Base-by-base conservation (phyloP, 1,140 invertebrate species). In the Macrobrachium nipponense region DNA sequence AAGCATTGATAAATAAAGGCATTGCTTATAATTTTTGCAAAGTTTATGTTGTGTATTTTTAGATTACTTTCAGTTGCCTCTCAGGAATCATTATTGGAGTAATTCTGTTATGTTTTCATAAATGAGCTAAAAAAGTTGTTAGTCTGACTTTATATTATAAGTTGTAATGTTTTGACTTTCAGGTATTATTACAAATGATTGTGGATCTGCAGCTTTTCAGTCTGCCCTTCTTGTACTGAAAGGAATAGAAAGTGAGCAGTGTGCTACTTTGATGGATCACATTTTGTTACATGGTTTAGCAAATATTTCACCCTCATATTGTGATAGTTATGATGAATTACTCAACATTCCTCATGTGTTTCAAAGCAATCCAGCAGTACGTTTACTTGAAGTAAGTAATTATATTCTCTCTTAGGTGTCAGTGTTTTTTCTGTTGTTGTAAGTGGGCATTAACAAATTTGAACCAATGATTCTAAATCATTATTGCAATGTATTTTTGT, bases 271-370 rank as follows among this genome's bases (percentile, higher is more conserved):
- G 20, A 77, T 78, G 23, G 18, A 18, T 59, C 83, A 88, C 64
- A 58, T 94, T n/a, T 94, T 95, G 90, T 88, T 92, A 43, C 92
- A 92, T 5, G 93, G 93, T 89, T 91, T 93, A 66, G 14, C 66
- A n/a, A 78, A 36, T 20, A 58, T 86, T 14, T 23, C 59, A 18
- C 43, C 68, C 12, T 75, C 18, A 10, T 80, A 80, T 17, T 11
- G 14, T 8, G 64, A 79, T 36, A 10, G 59, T 3, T 2, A 14
- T 59, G 62, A 84, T 4, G 82, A 78, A 58, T 17, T n/a, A 10
- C 10, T 20, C 59, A 36, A 61, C 27, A 17, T 85, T 17, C 82
- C 82, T 79, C 62, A 27, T 23, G 7, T 85, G 5, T 85, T 85
- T 76, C 76, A 79, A 15, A 73, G 64, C 61, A 78, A 70, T 59